Evolutionary conservation across 2,797 vertebrate species (phyloP), one percentile per base, ranked within the genome.

Genomic region (Notolabrus celidotus): DNA sequence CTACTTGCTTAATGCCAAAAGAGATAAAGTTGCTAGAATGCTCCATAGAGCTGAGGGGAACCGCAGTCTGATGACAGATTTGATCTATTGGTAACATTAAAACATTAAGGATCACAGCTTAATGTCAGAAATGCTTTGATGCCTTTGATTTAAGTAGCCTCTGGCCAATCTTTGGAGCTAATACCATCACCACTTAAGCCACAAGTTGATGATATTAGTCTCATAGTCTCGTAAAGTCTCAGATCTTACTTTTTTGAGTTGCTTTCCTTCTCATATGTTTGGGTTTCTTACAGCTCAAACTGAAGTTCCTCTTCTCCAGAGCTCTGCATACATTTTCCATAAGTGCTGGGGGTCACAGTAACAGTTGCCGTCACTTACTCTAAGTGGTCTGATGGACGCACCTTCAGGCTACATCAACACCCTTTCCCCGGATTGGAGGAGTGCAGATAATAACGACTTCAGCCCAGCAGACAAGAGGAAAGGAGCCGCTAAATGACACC

Each of bases 281-380:
- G 17, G n/a, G 11, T 45, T 62, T 45, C 23, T 49, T 65, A 49
- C 5, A 19, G 12, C 6, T 22, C 23, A 11, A 57, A 34, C 42
- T 33, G 7, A 33, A n/a, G 43, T 5, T 17, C 47, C 42, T 25
- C 14, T 36, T 9, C 25, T 29, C 49, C 29, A 49, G 12, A 33
- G 27, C n/a, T 46, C 65, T 65, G 4, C 46, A 34, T 46, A 25
- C 25, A 34, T 31, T 73, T 51, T 54, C 52, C 71, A 2, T 61
- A 43, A 79, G 70, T 62, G 79, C 52, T 45, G 51, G 42, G 64
- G 64, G 67, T 83, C 77, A 64, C 69, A 49, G 29, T 0, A 49
- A 61, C 58, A 19, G 38, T 38, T 45, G 53, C 46, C 4, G 63
- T 86, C 74, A 83, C 77, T 88, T 83, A 80, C 59, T n/a, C 50